Base-by-base conservation (phyloP, 2,113 vertebrate genomes). In the Okapia johnstoni region DNA sequence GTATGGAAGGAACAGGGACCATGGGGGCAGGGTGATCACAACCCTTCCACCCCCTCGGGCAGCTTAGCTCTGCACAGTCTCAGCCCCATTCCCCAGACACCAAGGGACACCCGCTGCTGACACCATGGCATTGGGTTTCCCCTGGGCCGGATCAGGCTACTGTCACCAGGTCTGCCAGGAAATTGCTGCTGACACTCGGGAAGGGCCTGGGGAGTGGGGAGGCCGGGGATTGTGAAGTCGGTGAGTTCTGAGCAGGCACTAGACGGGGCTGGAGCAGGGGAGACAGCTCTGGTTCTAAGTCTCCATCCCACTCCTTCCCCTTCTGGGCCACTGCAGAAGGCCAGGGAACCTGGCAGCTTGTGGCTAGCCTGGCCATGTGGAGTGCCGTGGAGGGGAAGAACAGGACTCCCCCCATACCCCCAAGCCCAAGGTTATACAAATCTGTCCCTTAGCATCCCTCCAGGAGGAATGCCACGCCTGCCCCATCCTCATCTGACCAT, bases 161-260 rank as follows among this genome's bases (percentile, higher is more conserved):
- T 98, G 93, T 99, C 98, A 98, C 17, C 0, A 0, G 70, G 83
- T 7, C 13, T 96, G 93, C 92, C 94, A 98, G 98, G 98, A 98
- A 99, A 99, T 98, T 98, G 97, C 92, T 95, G 87, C 55, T 98
- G 98, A 99, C 97, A 98, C 98, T 95, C 87, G 58, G 77, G 94
- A 96, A 87, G 87, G 83, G 94, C 88, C 80, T 15, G 3, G 15
- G 83, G 70, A 85, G 54, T 11, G 4, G 52, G 76, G 96, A 89
- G 21, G 93, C 92, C 33, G 0, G 36, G 85, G 52, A 76, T 0
- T 36, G 26, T 36, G 91, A 52, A 54, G 43, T 21, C 36, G n/a
- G 36, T 92, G 90, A 88, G 97, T 96, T 97, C 80, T 40, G 61
- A 96, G 21, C 46, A 7, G 85, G 85, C 46, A 5, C 33, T 21